Conservation (phyloP, 1,140 invertebrate species). For the Pogonomyrmex barbatus region DNA sequence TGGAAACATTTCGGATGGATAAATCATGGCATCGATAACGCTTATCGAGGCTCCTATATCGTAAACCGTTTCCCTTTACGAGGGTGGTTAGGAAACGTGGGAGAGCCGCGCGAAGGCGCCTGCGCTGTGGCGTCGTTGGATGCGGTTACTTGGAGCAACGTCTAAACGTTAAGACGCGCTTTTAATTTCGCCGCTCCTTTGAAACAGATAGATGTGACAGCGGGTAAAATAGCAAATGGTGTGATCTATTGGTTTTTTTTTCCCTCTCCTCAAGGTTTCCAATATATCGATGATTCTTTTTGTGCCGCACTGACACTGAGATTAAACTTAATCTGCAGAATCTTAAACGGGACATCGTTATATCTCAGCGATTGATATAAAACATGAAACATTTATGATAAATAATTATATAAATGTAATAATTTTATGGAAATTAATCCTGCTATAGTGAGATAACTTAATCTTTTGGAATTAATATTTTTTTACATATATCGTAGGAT, state of each 20-base stretch:
- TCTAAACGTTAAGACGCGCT: slow-evolving; percentile 27
- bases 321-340: slow-evolving; percentile 6
- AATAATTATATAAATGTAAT: too few relatives aligned
- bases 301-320: not conserved
- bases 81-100: not conserved
- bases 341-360: not conserved
- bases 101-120: not conserved
- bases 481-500: not conserved
- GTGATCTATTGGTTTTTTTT: not conserved
- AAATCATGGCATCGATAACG: not conserved
- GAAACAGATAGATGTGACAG: not conserved
- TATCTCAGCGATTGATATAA: not conserved
- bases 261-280: not conserved
- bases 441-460: slow-evolving; percentile 1
- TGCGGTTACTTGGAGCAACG: slow-evolving; percentile 4
- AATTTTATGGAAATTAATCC: not conserved
- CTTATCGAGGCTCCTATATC: not conserved
- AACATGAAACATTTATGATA: not conserved
- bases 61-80: not conserved
- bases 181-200: slow-evolving; percentile 19
- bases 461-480: not conserved
- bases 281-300: not conserved
- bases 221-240: not conserved
- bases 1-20: not conserved
- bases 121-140: not conserved